Base-by-base conservation (phyloP, 2,113 vertebrate genomes). In the Mesembrinibis cayennensis region DNA sequence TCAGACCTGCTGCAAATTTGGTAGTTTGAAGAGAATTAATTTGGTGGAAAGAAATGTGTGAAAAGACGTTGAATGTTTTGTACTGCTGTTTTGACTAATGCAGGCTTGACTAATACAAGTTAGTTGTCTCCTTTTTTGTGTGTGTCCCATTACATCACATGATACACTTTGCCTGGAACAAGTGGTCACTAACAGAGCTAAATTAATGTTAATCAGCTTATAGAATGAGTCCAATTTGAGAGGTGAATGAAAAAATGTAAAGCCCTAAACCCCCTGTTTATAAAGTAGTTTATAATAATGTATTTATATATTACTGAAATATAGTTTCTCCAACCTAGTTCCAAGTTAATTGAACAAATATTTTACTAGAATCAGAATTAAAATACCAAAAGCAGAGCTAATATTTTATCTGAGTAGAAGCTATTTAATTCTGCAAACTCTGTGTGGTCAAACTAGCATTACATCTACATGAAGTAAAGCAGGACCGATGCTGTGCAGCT, bases 151-250 rank as follows among this genome's bases (percentile, higher is more conserved):
- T 50, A 6, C 3, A 30, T 90, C 76, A 66, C 36, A 42, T 87
- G 76, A 38, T 77, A 9, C 0, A 3, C 50, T 86, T 73, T 62
- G 72, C 21, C 58, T 92, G 70, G 52, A 74, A 63, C 30, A n/a
- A 91, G 36, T 49, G 56, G 66, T 76, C 34, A 26, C 47, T 62
- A 67, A 34, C 16, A 59, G 67, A 87, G 53, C 40, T 87, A 58
- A 82, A 62, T 73, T 81, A 52, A 19, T 52, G 23, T 70, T 93
- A 73, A 84, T 93, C 67, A 66, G 72, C 55, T 93, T 77, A 61
- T 15, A 82, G 49, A 87, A 30, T 30, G 13, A 87, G 50, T 70
- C 49, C 42, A 42, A 0, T 63, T n/a, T 38, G 47, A 92, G 30
- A 77, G 13, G 21, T 56, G 44, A 61, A 77, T 66, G 50, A 53